These are phyloP conservation scores for Lasioglossum figueresi DNA, from an alignment of 2,888 invertebrate species.

Conservation along the genomic window DNA sequence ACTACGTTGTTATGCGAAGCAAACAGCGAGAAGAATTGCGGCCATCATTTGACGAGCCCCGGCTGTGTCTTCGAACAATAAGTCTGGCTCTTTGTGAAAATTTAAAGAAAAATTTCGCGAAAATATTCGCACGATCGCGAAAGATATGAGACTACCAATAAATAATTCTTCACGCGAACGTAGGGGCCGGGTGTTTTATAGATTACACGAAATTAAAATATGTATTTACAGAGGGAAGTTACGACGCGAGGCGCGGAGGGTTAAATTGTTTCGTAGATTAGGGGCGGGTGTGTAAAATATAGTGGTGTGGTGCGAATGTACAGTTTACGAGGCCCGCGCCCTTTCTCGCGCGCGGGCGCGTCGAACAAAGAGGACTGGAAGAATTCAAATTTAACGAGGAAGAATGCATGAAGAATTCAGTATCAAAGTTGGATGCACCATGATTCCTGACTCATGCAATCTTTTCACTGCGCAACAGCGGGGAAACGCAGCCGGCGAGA, in stretches of 20 bases:
- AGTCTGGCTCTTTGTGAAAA: not conserved
- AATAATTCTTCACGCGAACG: not conserved
- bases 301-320: slow-evolving; percentile 25
- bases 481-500: not conserved
- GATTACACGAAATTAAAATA: not conserved
- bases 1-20: slow-evolving; percentile 39
- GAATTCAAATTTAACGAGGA: slow-evolving; percentile 65
- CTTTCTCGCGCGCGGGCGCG: not conserved
- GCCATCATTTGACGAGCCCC: slow-evolving; percentile 20
- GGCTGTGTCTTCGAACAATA: slow-evolving; percentile 6
- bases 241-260: not conserved
- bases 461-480: slow-evolving; percentile 49
- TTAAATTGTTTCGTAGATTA: slow-evolving; percentile 32
- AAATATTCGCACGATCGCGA: too few species aligned
- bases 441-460: slow-evolving; percentile 58
- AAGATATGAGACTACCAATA: not conserved
- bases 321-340: slow-evolving; percentile 10
- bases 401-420: slow-evolving; percentile 62
- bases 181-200: not conserved
- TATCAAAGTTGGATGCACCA: slow-evolving; percentile 61
- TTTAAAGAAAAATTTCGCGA: too few species aligned
- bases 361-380: slow-evolving; percentile 50
- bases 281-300: slow-evolving; percentile 6
- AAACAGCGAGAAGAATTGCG: slow-evolving; percentile 43
- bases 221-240: slow-evolving; percentile 1